phyloP scores from a whole-genome alignment of 2,113 vertebrate genomes.

The Eurystomus gularis region DNA sequence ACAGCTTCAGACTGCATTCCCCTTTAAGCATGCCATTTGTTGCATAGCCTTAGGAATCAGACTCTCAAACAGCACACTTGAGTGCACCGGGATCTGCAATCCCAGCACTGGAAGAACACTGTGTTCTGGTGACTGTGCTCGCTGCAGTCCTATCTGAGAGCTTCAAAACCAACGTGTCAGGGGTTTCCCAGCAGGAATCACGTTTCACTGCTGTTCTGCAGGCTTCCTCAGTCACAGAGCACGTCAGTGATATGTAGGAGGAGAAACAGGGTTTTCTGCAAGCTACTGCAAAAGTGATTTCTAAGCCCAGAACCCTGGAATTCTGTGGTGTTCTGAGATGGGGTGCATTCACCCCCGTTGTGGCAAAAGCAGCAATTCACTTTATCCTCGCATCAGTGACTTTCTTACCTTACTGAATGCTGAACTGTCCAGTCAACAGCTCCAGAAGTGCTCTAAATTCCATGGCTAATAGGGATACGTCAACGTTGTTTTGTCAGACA shows the following conservation, averaged over 20 bases:
- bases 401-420: neutral
- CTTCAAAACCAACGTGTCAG: neutral
- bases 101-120: neutral
- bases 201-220: neutral
- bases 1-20: neutral
- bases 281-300: neutral
- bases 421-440: neutral
- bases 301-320: neutral
- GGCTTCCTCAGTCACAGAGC: neutral
- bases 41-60: neutral
- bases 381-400: neutral
- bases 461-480: neutral
- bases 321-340: neutral
- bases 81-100: neutral
- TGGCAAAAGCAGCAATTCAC: neutral
- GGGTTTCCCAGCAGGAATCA: neutral
- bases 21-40: neutral
- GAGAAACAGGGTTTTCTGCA: neutral
- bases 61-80: fast-evolving
- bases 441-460: neutral
- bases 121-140: neutral
- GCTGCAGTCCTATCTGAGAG: neutral
- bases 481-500: neutral
- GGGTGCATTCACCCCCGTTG: fast-evolving
- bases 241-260: neutral